Percentiles rank a stretch among this genome's conserved stretches.
Evolutionary conservation across 2,113 vertebrate genomes (phyloP).

Genomic region (Prolemur simus): DNA sequence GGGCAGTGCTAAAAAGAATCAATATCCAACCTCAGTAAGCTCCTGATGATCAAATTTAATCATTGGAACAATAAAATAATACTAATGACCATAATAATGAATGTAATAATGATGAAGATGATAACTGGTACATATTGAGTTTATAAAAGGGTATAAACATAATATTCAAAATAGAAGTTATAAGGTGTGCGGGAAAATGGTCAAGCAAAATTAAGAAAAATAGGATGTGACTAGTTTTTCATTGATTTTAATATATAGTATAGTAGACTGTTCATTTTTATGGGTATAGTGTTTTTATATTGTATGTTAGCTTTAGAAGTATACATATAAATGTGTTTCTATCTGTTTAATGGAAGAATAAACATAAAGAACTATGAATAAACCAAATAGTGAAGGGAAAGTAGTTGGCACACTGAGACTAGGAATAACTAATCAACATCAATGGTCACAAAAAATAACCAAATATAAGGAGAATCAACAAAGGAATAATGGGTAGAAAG

Average conservation of each 20-base stretch:
- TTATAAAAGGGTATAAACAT: background rate
- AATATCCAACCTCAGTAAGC: background rate
- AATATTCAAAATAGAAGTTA: background rate
- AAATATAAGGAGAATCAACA: background rate
- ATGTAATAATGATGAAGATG: background rate
- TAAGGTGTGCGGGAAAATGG: background rate
- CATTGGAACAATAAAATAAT: background rate
- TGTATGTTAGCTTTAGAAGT: background rate
- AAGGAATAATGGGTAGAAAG: background rate
- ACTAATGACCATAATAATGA: background rate
- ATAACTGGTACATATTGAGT: background rate
- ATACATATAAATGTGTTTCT: background rate
- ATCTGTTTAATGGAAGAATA: background rate
- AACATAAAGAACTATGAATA: background rate
- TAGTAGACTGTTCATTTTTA: background rate
- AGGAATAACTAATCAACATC: background rate
- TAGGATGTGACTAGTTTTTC: background rate
- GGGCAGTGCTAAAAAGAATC: background rate
- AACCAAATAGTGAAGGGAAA: background rate
- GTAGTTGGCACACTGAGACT: background rate
- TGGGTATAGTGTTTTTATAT: background rate
- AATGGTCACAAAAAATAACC: background rate
- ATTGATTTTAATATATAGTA: background rate
- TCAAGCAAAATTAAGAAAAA: background rate
- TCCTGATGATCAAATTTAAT: background rate